phyloP scores from a whole-genome alignment of 23 tunicate species.

The Ciona savignyi region DNA sequence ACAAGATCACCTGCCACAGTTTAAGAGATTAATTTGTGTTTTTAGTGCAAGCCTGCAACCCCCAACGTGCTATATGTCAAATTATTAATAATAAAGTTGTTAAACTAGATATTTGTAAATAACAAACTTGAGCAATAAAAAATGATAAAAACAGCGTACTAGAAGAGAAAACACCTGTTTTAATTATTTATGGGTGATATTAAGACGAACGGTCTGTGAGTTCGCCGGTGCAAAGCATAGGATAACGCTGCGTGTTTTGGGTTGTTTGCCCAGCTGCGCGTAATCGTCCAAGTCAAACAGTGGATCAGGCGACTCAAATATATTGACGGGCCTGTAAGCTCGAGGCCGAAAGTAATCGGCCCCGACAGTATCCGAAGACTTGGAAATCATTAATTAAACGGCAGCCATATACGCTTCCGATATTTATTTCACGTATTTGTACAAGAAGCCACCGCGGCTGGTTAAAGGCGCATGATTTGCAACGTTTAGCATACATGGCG shows the following conservation, averaged over 20 bases:
- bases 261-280: slow-evolving; percentile 23
- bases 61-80: too few species aligned
- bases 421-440: not conserved
- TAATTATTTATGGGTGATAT: not conserved
- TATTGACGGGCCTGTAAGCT: not conserved
- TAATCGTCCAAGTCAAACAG: slow-evolving; percentile 22
- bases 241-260: not conserved
- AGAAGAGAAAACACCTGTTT: not conserved
- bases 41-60: too few species aligned
- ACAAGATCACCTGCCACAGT: too few species aligned
- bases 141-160: too few species aligned
- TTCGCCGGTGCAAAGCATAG: not conserved
- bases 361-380: not conserved
- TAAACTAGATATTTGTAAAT: too few species aligned
- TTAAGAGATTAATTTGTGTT: too few species aligned
- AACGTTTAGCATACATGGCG: not conserved
- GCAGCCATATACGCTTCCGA: not conserved
- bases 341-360: not conserved
- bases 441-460: not conserved
- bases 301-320: slow-evolving; percentile 21
- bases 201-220: not conserved
- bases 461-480: not conserved
- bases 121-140: too few species aligned
- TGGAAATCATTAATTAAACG: not conserved
- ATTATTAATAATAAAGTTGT: too few species aligned